A percentile compares a stretch with the other conserved stretches of the same genome.
Conservation (phyloP, 2,888 invertebrate species). For the Rhagophthalmus giganteus region DNA sequence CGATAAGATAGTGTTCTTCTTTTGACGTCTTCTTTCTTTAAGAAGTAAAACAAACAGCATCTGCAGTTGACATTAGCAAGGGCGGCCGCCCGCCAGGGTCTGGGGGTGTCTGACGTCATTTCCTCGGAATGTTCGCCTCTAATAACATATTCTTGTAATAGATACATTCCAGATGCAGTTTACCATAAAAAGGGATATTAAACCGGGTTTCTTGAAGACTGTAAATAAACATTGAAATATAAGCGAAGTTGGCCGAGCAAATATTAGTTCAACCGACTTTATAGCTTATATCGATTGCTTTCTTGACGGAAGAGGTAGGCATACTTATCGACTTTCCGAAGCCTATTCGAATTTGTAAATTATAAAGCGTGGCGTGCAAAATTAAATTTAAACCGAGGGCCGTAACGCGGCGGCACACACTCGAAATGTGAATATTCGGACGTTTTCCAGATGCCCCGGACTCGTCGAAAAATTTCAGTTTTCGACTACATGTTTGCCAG, state of each 20-base stretch:
- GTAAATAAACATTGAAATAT: conserved; percentile 29
- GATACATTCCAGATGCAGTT: conserved; percentile 33
- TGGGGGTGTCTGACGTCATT: conserved; percentile 29
- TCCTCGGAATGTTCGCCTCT: conserved; percentile 17
- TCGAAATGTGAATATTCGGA: background rate
- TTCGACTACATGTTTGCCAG: background rate
- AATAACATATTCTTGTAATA: conserved; percentile 21
- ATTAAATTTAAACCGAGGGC: conserved; percentile 3
- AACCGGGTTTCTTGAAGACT: conserved; percentile 11
- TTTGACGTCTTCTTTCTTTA: conserved; percentile 13
- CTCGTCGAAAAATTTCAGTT: conserved; percentile 1
- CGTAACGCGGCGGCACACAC: background rate
- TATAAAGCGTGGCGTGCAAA: conserved; percentile 13
- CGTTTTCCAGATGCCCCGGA: too few relatives aligned
- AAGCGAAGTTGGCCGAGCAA: conserved; percentile 28
- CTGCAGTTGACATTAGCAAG: conserved; percentile 24
- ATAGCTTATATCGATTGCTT: conserved; percentile 28
- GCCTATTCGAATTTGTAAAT: conserved; percentile 20
- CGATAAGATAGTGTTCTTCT: conserved; percentile 13
- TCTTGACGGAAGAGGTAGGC: conserved; percentile 10
- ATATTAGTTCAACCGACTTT: conserved; percentile 27
- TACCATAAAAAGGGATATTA: conserved; percentile 26
- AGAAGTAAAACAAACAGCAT: conserved; percentile 26
- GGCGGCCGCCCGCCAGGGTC: conserved; percentile 22
- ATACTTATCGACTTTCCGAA: conserved; percentile 17